Evolutionary conservation across 2,888 invertebrate genomes (phyloP), one percentile per base, ranked within the genome.

Genomic region (Scrobipalpa atriplicella): DNA sequence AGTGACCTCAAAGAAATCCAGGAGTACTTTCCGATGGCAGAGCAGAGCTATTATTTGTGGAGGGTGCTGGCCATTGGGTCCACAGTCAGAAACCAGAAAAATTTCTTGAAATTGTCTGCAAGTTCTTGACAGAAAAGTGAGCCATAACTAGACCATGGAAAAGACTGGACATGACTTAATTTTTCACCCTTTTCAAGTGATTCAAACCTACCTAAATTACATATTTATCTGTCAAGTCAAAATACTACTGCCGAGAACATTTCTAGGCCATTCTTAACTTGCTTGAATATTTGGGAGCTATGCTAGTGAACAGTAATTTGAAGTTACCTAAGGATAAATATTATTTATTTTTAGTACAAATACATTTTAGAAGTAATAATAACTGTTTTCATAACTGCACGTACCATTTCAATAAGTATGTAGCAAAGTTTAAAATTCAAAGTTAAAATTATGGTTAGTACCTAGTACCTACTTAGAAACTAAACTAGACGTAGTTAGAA

Each of bases 21-120:
- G 77, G 93, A 94, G 70, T 87, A 96, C 65, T 98, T 98, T 79
- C 96, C 97, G 0, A 85, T 92, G 8, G 95, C 96, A 0, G n/a
- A n/a, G n/a, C n/a, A n/a, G 89, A 95, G 71, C 93, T 98, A 77
- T 84, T 92, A 61, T 95, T 95, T 73, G 94, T 98, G 64, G 93
- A 95, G 63, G 96, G 96, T 47, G 97, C 99, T 7, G 98, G 98
- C 0, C 99, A 99, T 85, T 97, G 98, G 97, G 95, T 99, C 0
- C 99, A 99, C 83, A 95, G 97, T 71, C 98, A 99, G 70, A 96
- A 98, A 82, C 98, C 99, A 0, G 86, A 93, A 8, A 95, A 96
- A 71, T 98, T 98, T 84, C 83, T 97, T 29, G 93, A 95, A 63
- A 75, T 93, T 64, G 91, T 95, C 43, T 88, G 94, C 72, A 92